Conservation (phyloP, 2,888 invertebrate genomes). For the Andrena flavipes region DNA sequence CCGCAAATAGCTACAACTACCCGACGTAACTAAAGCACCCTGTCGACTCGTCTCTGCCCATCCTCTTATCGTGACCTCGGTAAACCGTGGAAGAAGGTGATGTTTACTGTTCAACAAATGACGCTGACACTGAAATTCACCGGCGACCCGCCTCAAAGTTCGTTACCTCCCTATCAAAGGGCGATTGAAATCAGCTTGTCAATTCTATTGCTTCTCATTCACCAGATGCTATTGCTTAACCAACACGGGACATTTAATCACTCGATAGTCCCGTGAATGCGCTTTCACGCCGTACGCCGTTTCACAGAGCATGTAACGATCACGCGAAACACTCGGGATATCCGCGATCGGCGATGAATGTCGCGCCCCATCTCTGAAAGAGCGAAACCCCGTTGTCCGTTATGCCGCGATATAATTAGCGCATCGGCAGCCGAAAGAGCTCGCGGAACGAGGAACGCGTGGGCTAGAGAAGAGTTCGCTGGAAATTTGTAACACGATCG, state of each 20-base stretch:
- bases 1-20: constrained; percentile 77
- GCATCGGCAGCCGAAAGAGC: background rate
- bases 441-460: background rate
- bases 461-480: background rate
- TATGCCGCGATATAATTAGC: background rate
- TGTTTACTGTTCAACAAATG: constrained; percentile 27
- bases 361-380: background rate
- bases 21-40: constrained; percentile 68
- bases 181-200: background rate
- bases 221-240: too few relatives aligned
- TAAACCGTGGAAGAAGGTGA: constrained; percentile 28
- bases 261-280: too few relatives aligned
- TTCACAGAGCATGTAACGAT: background rate
- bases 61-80: background rate
- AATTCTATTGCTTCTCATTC: background rate
- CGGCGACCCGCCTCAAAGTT: too few relatives aligned
- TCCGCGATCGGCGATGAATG: background rate
- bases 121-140: background rate
- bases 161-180: background rate
- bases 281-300: too few relatives aligned
- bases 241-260: too few relatives aligned
- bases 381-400: background rate
- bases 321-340: background rate
- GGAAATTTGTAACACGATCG: constrained; percentile 30
- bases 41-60: constrained; percentile 37